A percentile compares a stretch with the other conserved stretches of the same genome.
Conservation (phyloP, 2,797 vertebrate genomes). For the Mus minutoides region DNA sequence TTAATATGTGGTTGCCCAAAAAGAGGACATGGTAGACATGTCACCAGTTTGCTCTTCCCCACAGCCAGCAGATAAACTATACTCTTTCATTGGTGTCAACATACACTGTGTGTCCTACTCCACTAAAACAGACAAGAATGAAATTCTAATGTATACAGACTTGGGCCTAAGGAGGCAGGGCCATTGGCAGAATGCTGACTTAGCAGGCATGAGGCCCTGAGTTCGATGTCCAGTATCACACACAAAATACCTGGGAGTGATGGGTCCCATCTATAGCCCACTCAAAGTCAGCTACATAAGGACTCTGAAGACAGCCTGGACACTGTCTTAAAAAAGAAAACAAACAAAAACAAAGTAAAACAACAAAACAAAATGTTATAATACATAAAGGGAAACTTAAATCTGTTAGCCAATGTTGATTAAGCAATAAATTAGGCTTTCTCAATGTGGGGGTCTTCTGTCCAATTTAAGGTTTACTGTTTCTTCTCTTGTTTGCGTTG, state of each 20-base stretch:
- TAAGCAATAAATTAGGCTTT: conserved; percentile 26
- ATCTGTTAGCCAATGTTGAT: neutral
- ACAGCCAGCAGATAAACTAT: neutral
- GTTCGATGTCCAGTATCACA: neutral
- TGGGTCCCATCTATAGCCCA: neutral
- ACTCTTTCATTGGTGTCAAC: neutral
- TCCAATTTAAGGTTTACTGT: neutral
- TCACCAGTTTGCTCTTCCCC: neutral
- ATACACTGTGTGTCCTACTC: neutral
- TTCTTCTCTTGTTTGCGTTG: neutral
- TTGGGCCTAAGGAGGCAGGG: neutral
- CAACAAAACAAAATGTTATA: neutral
- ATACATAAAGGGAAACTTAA: neutral
- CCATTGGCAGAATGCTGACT: neutral
- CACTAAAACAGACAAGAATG: neutral
- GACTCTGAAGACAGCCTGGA: neutral
- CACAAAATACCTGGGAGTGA: neutral
- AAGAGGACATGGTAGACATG: neutral
- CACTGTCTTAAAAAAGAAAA: neutral
- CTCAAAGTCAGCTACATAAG: neutral
- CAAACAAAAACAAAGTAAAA: neutral
- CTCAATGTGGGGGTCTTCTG: neutral
- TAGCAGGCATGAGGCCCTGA: neutral
- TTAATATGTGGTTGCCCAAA: neutral
- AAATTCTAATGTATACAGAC: neutral